Conservation (phyloP, 2,113 vertebrate species). For the Hiodon alosoides region DNA sequence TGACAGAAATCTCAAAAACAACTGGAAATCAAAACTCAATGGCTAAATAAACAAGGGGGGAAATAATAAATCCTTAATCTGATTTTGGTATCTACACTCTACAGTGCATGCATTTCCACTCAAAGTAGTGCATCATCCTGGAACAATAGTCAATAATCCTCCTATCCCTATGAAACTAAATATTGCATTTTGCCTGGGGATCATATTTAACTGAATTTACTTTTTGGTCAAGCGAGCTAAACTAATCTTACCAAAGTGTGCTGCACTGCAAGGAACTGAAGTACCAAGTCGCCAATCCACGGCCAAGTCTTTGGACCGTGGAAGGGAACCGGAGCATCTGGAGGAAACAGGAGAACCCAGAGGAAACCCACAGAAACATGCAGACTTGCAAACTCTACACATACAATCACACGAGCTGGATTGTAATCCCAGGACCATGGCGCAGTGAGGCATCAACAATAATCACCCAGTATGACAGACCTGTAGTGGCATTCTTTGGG, state of each 20-base stretch:
- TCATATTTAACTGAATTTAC: neutral
- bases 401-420: no score
- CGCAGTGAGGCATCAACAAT: no score
- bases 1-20: constrained; percentile 49
- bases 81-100: constrained; percentile 60
- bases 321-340: no score
- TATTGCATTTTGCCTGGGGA: neutral
- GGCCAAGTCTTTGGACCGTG: no score
- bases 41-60: constrained; percentile 54
- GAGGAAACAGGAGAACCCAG: no score
- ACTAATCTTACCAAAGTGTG: neutral
- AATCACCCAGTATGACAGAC: no score
- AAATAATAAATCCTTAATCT: constrained; percentile 60
- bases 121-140: constrained; percentile 58
- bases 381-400: no score
- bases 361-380: no score
- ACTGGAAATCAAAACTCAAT: constrained; percentile 52
- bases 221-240: constrained; percentile 7
- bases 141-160: constrained; percentile 29
- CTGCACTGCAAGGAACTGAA: no score
- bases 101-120: constrained; percentile 51
- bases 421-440: no score
- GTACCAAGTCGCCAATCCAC: no score
- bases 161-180: constrained; percentile 18
- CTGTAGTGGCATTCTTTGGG: no score